Percentiles rank a stretch among this genome's conserved stretches.
phyloP scores from a whole-genome alignment of 2,113 vertebrate genomes.

The Mobula birostris region DNA sequence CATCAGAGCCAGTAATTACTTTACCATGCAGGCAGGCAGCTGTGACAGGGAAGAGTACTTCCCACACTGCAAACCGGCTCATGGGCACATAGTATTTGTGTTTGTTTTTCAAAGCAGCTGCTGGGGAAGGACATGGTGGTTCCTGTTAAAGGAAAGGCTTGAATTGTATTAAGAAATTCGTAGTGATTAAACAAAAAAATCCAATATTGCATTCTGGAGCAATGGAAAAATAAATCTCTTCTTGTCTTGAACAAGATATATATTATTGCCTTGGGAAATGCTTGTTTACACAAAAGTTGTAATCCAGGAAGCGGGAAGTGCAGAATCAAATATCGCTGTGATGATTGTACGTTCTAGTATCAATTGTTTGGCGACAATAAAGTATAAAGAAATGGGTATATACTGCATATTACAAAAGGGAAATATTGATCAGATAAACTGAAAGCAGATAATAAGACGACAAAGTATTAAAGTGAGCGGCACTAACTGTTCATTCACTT shows the following conservation, averaged over 20 bases:
- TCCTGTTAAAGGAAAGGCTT: conserved; percentile 42
- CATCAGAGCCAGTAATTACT: not conserved
- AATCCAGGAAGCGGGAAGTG: too few species aligned
- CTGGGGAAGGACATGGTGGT: not conserved
- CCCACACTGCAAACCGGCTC: conserved; percentile 19
- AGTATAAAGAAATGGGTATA: conserved; percentile 30
- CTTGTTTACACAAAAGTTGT: conserved; percentile 45
- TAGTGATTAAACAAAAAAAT: not conserved
- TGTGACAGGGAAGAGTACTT: conserved; percentile 11
- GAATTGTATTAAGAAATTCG: conserved; percentile 36
- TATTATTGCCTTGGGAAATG: conserved; percentile 41
- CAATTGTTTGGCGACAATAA: too few species aligned
- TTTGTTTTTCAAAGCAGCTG: conserved; percentile 11
- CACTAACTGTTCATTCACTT: not conserved
- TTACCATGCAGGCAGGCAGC: not conserved
- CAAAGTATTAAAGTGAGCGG: not conserved
- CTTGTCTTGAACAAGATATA: not conserved
- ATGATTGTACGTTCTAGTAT: too few species aligned
- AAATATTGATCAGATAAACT: not conserved
- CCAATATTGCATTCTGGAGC: not conserved
- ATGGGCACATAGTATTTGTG: not conserved
- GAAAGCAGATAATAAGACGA: not conserved
- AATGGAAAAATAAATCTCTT: not conserved
- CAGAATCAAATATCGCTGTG: too few species aligned
- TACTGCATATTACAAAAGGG: not conserved